phyloP scores from a whole-genome alignment of 2,113 vertebrate species.

The Synchiropus splendidus region DNA sequence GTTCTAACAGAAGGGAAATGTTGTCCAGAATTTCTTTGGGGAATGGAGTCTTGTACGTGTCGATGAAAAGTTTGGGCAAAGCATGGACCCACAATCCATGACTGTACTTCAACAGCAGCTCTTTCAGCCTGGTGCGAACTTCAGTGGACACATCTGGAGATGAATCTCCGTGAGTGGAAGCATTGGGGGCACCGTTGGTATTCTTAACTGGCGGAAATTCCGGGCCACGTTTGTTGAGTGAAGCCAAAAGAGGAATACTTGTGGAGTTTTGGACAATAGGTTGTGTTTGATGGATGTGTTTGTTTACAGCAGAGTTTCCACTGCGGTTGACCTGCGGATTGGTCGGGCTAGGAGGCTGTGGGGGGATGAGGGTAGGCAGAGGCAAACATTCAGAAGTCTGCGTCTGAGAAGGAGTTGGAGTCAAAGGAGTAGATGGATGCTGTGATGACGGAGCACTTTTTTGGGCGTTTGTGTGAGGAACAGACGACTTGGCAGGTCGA shows the following conservation, averaged over 20 bases:
- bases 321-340: no score
- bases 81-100: slow-evolving; percentile 83
- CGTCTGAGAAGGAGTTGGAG: slow-evolving; percentile 7
- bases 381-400: background rate
- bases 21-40: slow-evolving; percentile 72
- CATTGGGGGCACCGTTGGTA: no score
- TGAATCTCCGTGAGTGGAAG: background rate
- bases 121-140: slow-evolving; percentile 68
- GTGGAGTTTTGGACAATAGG: no score
- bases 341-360: slow-evolving; percentile 4
- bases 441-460: slow-evolving; percentile 1
- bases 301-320: no score
- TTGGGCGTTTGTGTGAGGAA: slow-evolving; percentile 1
- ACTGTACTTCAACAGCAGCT: slow-evolving; percentile 76
- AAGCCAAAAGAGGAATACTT: no score
- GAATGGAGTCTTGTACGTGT: slow-evolving; percentile 73
- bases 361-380: slow-evolving; percentile 20
- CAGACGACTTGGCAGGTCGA: slow-evolving; percentile 8
- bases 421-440: background rate
- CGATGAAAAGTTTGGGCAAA: slow-evolving; percentile 80
- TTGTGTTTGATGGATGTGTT: no score
- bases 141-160: slow-evolving; percentile 32
- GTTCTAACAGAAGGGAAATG: slow-evolving; percentile 70
- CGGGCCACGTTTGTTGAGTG: no score
- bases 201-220: no score